Conservation (phyloP, 2,113 vertebrate genomes). For the Sapayoa aenigma region DNA sequence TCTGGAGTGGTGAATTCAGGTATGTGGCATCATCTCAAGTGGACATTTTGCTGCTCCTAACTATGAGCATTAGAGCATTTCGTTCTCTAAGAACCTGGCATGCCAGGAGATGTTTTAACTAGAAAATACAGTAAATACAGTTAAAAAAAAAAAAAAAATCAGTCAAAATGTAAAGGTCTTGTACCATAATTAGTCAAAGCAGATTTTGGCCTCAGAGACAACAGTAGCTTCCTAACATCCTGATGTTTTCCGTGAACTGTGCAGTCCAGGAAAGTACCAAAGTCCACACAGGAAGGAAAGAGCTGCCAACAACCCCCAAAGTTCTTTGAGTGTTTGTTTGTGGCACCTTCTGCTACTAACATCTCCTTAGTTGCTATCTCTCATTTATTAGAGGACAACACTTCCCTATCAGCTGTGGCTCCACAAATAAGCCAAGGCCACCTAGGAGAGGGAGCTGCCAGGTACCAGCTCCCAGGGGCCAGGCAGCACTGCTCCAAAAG, state of each 20-base stretch:
- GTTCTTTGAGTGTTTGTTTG: not conserved
- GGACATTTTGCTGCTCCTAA: not conserved
- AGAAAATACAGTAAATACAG: not conserved
- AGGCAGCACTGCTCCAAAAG: not conserved
- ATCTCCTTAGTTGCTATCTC: not conserved
- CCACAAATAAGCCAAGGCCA: not conserved
- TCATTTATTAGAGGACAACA: not conserved
- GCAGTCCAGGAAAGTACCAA: not conserved
- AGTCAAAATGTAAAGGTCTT: not conserved
- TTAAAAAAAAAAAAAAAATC: not conserved
- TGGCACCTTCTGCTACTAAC: not conserved
- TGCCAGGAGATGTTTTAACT: not conserved
- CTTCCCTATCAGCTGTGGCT: not conserved
- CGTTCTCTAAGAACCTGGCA: not conserved
- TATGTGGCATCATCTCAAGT: accelerated
- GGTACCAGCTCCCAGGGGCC: not conserved
- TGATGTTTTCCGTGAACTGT: not conserved
- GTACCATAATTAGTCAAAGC: not conserved
- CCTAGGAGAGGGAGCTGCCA: not conserved
- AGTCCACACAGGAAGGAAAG: not conserved
- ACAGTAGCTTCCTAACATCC: not conserved
- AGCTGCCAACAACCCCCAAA: not conserved
- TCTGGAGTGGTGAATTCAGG: not conserved
- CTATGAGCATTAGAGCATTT: not conserved
- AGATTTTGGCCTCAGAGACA: not conserved